Base-by-base conservation (phyloP, 1,140 invertebrate species). In the Trypoxylus dichotomus region DNA sequence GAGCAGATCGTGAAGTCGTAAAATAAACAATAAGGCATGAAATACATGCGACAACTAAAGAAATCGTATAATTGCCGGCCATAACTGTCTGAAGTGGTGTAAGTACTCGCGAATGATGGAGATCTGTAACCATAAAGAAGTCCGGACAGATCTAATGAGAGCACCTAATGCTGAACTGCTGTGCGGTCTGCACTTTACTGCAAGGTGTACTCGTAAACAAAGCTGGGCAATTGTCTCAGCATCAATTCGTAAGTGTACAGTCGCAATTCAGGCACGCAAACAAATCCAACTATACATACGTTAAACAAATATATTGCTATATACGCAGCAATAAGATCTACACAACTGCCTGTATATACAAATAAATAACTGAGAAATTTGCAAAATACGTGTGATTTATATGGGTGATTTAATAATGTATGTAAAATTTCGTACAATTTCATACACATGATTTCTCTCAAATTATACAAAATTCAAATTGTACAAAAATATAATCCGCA, bases 1-100 rank as follows among this genome's bases (percentile, higher is more conserved):
- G 32, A 42, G 27, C 25, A 73, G 71, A 21, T 73, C 71, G 27
- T 73, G 32, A 73, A 73, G 71, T 54, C 74, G 25, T 75, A 75
- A 75, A 75, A 75, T 75, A 75, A 75, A 75, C 74, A 75, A 75
- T 75, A 75, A 75, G 24, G 21, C 37, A 54, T 47, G 74, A 75
- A 47, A 75, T 75, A 75, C 74, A 25, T 25, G 24, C 74, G 74
- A 75, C 74, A 75, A 54, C 15, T 42, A 75, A 75, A 75, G 74
- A 75, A 75, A 75, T 75, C 74, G 74, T 47, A 75, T 75, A 75
- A 75, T 75, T 75, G 74, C 42, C 42, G 42, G 74, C 74, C 37
- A 47, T 75, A 75, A 75, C 74, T 75, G 74, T 75, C 74, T 29
- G 41, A 29, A 75, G 41, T 75, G 74, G 74, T 75, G 74, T 75